Percentiles rank a stretch among this genome's conserved stretches.
Evolutionary conservation across 2,797 vertebrate species (phyloP).

Genomic region (Pangasius mekongensis): DNA sequence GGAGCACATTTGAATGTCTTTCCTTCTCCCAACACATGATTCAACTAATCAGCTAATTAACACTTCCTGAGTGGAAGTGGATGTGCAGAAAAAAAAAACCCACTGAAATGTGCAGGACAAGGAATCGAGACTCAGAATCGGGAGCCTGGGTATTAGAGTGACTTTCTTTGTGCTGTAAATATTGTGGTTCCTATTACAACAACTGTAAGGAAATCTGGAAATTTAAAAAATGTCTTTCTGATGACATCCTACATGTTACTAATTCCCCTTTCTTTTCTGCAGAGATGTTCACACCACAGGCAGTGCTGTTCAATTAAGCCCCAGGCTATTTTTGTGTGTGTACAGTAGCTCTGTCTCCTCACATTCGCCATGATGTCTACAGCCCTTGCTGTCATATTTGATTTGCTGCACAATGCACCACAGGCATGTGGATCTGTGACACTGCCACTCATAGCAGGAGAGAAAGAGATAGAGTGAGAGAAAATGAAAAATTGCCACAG

Average conservation of each 20-base stretch:
- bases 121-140: not conserved
- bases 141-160: not conserved
- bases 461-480: constrained; percentile 38
- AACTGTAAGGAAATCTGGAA: not conserved
- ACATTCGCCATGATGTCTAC: constrained; percentile 73
- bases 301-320: constrained; percentile 64
- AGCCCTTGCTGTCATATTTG: constrained; percentile 79
- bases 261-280: constrained; percentile 24
- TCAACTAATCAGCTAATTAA: constrained; percentile 6
- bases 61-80: not conserved
- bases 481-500: constrained; percentile 47
- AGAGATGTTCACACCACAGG: constrained; percentile 56
- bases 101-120: not conserved
- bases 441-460: constrained; percentile 55
- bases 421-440: constrained; percentile 52
- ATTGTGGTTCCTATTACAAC: not conserved
- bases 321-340: constrained; percentile 60
- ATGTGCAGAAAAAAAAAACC: not conserved
- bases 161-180: not conserved
- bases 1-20: not conserved
- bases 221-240: not conserved
- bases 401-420: constrained; percentile 64
- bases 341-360: constrained; percentile 59
- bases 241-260: constrained; percentile 11
- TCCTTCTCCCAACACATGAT: not conserved